phyloP scores from a whole-genome alignment of 2,113 vertebrate genomes.

The Alouatta palliata region DNA sequence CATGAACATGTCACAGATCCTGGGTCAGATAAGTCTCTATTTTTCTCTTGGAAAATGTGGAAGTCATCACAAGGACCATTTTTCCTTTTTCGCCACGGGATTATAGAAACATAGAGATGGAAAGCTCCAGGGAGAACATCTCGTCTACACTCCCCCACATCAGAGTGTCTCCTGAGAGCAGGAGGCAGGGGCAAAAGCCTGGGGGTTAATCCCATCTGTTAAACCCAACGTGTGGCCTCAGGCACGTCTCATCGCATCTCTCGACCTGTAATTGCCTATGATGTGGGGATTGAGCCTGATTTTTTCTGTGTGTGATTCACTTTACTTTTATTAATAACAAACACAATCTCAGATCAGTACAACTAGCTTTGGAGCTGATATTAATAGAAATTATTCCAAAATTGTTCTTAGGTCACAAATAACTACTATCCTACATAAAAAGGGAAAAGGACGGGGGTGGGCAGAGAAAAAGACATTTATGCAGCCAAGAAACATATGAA shows the following conservation, averaged over 20 bases:
- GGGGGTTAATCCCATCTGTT: neutral
- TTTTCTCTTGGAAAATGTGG: neutral
- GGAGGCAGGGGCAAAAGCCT: neutral
- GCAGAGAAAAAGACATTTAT: no score
- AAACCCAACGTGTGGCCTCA: no score
- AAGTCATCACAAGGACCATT: neutral
- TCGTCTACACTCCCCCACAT: neutral
- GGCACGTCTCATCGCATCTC: neutral
- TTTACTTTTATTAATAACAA: no score
- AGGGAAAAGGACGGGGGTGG: no score
- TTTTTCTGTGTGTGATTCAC: no score
- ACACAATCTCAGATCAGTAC: no score
- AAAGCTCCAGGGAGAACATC: neutral
- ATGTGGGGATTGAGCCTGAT: neutral
- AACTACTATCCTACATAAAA: no score
- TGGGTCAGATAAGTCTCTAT: neutral
- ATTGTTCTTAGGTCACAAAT: no score
- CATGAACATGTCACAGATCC: neutral
- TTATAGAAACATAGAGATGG: neutral
- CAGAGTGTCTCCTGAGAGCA: neutral
- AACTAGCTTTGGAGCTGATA: no score
- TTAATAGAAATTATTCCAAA: no score
- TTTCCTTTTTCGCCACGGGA: neutral
- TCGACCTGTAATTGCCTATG: neutral
- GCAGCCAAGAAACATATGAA: no score